Evolutionary conservation across 64 coral and sea anemone species (phyloP).

Genomic region (Catalaphyllia jardinei): DNA sequence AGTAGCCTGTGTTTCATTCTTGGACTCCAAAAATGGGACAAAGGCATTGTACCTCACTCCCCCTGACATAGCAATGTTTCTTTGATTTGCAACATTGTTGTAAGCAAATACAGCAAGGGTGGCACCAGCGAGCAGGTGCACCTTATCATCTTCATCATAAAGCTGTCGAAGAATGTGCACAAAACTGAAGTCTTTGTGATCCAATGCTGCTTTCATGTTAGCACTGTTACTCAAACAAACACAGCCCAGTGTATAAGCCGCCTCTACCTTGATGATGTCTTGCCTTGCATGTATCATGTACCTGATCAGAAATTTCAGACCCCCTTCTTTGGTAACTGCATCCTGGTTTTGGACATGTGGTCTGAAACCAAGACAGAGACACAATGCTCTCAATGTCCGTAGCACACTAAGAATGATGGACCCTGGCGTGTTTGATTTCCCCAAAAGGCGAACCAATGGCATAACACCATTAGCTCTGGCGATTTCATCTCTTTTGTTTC

Average conservation of each 20-base stretch:
- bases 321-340: conserved; percentile 65
- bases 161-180: conserved; percentile 75
- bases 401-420: conserved; percentile 87
- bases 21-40: conserved; percentile 74
- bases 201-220: conserved; percentile 75
- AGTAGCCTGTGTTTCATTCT: conserved; percentile 62
- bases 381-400: conserved; percentile 80
- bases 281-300: conserved; percentile 87
- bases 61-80: conserved; percentile 80
- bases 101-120: conserved; percentile 88
- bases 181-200: conserved; percentile 88
- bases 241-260: conserved; percentile 87
- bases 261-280: conserved; percentile 86
- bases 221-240: conserved; percentile 85
- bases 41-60: conserved; percentile 87
- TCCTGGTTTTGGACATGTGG: conserved; percentile 87
- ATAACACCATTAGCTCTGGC: conserved; percentile 75
- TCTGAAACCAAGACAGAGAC: conserved; percentile 79
- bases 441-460: conserved; percentile 84
- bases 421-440: conserved; percentile 74
- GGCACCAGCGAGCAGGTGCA: conserved; percentile 72
- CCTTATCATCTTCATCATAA: conserved; percentile 81
- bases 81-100: conserved; percentile 91
- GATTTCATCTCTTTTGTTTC: conserved; percentile 95
- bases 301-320: conserved; percentile 79